phyloP scores from a whole-genome alignment of 53 echinoderm and acorn worm genomes.

The Glandiceps talaboti region DNA sequence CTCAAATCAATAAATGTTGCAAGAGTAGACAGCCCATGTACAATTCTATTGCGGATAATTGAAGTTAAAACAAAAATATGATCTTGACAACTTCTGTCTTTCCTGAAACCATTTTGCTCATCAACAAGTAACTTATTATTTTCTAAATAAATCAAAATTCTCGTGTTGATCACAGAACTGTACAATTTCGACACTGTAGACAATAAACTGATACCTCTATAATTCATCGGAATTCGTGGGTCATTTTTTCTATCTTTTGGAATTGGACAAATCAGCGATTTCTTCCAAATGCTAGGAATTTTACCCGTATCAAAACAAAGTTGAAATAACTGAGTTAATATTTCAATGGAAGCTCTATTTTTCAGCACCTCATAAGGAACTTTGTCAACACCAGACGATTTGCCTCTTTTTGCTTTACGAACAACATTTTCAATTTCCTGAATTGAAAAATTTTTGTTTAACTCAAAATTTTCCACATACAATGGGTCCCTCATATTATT shows the following conservation, averaged over 20 bases:
- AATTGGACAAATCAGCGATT: not conserved
- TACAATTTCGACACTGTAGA: not conserved
- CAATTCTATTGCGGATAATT: not conserved
- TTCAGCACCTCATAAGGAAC: not conserved
- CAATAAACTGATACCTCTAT: not conserved
- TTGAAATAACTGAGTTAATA: not conserved
- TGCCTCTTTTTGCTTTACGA: not conserved
- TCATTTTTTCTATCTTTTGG: not conserved
- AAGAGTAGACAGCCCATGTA: too few relatives aligned
- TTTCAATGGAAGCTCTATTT: not conserved
- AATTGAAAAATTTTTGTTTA: not conserved
- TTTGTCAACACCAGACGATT: not conserved
- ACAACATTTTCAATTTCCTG: not conserved
- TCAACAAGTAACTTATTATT: not conserved
- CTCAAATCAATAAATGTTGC: too few relatives aligned
- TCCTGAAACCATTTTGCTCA: not conserved
- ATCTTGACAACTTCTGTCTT: not conserved
- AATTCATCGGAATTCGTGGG: not conserved
- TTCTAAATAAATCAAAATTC: not conserved
- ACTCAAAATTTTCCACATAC: not conserved
- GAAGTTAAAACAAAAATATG: not conserved
- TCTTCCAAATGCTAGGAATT: not conserved
- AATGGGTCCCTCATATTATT: not conserved
- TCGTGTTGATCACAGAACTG: not conserved
- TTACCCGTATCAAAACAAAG: not conserved